Evolutionary conservation across 2,888 invertebrate species (phyloP).

Genomic region (Philhelius pedissequus): DNA sequence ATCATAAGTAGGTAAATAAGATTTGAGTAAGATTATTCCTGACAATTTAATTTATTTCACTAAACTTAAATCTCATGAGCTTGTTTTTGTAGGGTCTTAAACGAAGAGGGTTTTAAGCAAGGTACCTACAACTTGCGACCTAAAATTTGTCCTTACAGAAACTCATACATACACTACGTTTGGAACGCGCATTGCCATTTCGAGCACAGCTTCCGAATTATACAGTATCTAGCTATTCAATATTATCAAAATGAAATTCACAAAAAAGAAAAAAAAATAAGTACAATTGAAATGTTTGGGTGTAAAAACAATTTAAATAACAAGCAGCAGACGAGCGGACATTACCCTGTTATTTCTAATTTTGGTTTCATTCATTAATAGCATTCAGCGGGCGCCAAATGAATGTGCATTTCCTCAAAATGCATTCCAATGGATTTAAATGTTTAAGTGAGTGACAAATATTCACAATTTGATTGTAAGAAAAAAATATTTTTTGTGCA

Average conservation of each 20-base stretch:
- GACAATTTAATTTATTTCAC: too few relatives aligned
- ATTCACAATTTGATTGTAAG: background rate
- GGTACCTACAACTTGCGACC: too few relatives aligned
- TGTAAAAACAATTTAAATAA: background rate
- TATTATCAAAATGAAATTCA: background rate
- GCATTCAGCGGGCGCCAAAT: constrained; percentile 20
- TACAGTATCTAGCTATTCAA: background rate
- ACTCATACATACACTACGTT: too few relatives aligned
- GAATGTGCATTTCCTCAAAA: constrained; percentile 45
- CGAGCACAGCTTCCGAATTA: too few relatives aligned
- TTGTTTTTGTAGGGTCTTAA: too few relatives aligned
- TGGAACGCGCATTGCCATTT: too few relatives aligned
- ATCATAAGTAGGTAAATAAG: too few relatives aligned
- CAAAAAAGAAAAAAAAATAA: background rate
- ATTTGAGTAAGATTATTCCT: too few relatives aligned
- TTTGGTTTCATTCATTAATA: constrained; percentile 2
- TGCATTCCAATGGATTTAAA: constrained; percentile 19
- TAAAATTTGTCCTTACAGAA: too few relatives aligned
- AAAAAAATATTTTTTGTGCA: background rate
- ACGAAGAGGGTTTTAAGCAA: too few relatives aligned
- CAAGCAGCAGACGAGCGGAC: too few relatives aligned
- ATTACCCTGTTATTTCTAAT: constrained; percentile 8
- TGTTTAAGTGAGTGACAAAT: constrained; percentile 24
- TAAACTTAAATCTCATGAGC: too few relatives aligned
- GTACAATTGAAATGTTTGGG: background rate